These are phyloP conservation scores for Ormyrus nitidulus DNA, from an alignment of 2,888 invertebrate species.

Conservation along the genomic window DNA sequence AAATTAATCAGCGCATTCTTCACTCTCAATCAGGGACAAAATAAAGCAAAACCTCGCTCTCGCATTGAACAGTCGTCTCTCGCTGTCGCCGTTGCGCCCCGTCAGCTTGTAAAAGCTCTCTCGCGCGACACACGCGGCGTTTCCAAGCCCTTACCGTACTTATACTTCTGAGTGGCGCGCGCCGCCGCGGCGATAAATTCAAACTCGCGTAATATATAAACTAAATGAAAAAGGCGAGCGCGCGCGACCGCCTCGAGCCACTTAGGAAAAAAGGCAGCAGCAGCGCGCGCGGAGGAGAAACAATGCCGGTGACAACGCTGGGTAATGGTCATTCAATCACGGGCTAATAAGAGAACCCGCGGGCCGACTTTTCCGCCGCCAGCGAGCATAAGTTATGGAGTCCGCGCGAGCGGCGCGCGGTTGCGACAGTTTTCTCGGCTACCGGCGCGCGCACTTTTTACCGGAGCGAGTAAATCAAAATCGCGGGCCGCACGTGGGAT, in stretches of 20 bases:
- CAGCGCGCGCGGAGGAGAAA: conserved; percentile 1
- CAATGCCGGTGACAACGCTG: conserved; percentile 38
- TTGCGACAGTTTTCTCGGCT: conserved; percentile 53
- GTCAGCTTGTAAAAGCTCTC: no score
- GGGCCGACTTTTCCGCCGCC: background rate
- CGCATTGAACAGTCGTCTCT: no score
- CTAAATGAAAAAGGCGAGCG: conserved; percentile 31
- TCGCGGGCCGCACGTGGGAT: conserved; percentile 5
- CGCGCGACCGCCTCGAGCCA: no score
- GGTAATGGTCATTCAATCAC: conserved; percentile 49
- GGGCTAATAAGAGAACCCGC: conserved; percentile 46
- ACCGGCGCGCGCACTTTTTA: conserved; percentile 13
- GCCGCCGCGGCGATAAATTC: conserved; percentile 33
- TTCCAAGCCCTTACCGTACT: background rate
- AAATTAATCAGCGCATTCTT: conserved; percentile 25
- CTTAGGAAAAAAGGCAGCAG: background rate
- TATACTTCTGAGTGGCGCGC: background rate
- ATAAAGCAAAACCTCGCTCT: no score
- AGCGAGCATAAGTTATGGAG: conserved; percentile 47
- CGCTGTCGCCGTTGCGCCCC: no score
- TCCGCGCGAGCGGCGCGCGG: conserved; percentile 2
- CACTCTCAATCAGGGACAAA: conserved; percentile 12
- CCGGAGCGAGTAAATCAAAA: conserved; percentile 39
- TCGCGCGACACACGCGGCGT: no score
- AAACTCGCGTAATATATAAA: conserved; percentile 33